phyloP scores from a whole-genome alignment of 2,888 invertebrate species.

The Fragum sueziense region DNA sequence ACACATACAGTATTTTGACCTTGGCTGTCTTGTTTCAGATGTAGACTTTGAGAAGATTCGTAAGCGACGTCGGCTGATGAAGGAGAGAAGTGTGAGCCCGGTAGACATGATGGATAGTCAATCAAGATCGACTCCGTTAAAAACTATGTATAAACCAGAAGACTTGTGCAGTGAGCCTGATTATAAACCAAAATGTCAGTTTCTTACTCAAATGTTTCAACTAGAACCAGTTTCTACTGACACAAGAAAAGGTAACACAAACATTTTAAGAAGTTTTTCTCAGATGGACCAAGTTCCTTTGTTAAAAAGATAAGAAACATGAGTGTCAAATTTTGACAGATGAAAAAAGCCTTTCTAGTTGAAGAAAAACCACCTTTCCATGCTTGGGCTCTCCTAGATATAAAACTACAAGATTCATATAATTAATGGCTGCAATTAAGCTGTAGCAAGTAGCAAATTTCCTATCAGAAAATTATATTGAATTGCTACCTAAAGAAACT shows the following conservation, averaged over 20 bases:
- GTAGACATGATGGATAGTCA: constrained; percentile 64
- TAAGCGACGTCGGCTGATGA: constrained; percentile 69
- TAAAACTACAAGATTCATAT: too few species aligned
- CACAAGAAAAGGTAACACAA: constrained; percentile 50
- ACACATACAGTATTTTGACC: background rate
- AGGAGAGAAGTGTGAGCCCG: constrained; percentile 76
- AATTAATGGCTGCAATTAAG: too few species aligned
- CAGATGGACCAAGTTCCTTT: too few species aligned
- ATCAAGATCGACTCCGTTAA: constrained; percentile 40
- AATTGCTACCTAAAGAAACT: too few species aligned
- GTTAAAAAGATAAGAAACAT: too few species aligned
- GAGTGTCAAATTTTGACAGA: too few species aligned
- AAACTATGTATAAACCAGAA: constrained; percentile 58
- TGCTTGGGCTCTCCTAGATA: too few species aligned
- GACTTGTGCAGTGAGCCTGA: constrained; percentile 71
- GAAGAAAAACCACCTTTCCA: too few species aligned
- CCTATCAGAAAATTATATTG: too few species aligned
- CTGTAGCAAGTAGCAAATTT: too few species aligned
- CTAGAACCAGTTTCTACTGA: constrained; percentile 68
- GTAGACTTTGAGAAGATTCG: constrained; percentile 72
- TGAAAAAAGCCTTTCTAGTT: too few species aligned
- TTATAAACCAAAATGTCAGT: constrained; percentile 72
- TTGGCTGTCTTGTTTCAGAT: constrained; percentile 60
- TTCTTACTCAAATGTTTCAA: constrained; percentile 66
- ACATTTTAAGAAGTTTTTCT: too few species aligned